phyloP scores from a whole-genome alignment of 2,797 vertebrate genomes.

The Trematomus bernacchii region DNA sequence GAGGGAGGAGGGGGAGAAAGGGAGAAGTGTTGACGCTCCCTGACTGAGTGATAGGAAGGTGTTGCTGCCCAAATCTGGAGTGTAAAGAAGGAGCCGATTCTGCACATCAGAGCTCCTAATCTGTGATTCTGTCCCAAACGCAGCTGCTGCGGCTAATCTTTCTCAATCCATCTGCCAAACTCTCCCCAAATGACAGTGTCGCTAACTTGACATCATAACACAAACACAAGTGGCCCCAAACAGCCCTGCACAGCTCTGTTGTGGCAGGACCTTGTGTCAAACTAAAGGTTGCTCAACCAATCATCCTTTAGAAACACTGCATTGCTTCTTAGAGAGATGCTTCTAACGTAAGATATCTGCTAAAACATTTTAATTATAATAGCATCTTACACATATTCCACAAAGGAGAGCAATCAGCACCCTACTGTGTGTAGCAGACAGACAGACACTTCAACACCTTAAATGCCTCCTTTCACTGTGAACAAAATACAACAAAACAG shows the following conservation, averaged over 20 bases:
- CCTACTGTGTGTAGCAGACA: not conserved
- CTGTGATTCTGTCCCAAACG: conserved; percentile 88
- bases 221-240: conserved; percentile 57
- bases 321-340: conserved; percentile 6
- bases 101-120: conserved; percentile 87
- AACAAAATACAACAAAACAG: conserved; percentile 63
- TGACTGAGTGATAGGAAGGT: conserved; percentile 85
- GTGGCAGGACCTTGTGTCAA: conserved; percentile 26
- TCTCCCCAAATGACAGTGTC: conserved; percentile 80
- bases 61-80: conserved; percentile 87
- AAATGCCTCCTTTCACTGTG: conserved; percentile 55
- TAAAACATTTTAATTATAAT: conserved; percentile 5
- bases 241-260: conserved; percentile 23
- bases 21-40: conserved; percentile 79
- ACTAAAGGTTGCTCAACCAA: conserved; percentile 19
- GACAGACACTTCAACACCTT: conserved; percentile 48
- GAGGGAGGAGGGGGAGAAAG: conserved; percentile 54
- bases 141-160: conserved; percentile 88
- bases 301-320: conserved; percentile 15
- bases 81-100: conserved; percentile 84
- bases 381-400: conserved; percentile 2
- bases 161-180: conserved; percentile 87
- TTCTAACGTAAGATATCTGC: conserved; percentile 7
- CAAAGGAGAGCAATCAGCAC: conserved; percentile 5
- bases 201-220: conserved; percentile 76